Base-by-base conservation (phyloP, 2,113 vertebrate genomes). In the Saccopteryx leptura region DNA sequence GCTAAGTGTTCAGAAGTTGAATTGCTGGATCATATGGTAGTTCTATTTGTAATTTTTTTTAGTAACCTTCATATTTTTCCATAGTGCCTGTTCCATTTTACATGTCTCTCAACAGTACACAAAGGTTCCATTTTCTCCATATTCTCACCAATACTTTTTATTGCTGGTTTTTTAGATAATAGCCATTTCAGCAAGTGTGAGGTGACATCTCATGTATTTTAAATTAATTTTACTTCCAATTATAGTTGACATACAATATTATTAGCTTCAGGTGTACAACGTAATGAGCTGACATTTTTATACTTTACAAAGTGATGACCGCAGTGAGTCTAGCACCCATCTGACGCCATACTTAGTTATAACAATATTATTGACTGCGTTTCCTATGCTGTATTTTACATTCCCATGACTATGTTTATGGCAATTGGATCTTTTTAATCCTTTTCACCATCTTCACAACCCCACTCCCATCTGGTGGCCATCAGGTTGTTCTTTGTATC, bases 31-130 rank as follows among this genome's bases (percentile, higher is more conserved):
- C 26, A 48, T 48, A 58, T 58, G 19, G 60, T 76, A 58, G 21
- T 66, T 85, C 18, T 85, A n/a, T 48, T 85, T 85, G 66, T 84
- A 39, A 23, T 66, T 66, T 76, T 76, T 85, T 92, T 76, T 33
- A 79, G 61, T 11, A 69, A 33, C 4, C 17, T 78, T 23, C 7
- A 24, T 60, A 50, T 4, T 86, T 78, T 86, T 69, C 52, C 39
- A 69, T 10, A 50, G 28, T 50, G 52, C 2, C 39, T 78, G 21
- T 10, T 69, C 33, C 52, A 93, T 50, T 78, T 78, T 50, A 33
- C 52, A 68, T 92, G 69, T 31, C 31, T 39, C 68, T 28, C 19
- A 68, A 50, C 10, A 50, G 72, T 60, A 17, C 39, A 39, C 52
- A 50, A 68, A 14, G 5, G 14, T 69, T 66, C 39, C 61, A 28